phyloP scores from a whole-genome alignment of 1,140 invertebrate species.

The Drosophila biarmipes region DNA sequence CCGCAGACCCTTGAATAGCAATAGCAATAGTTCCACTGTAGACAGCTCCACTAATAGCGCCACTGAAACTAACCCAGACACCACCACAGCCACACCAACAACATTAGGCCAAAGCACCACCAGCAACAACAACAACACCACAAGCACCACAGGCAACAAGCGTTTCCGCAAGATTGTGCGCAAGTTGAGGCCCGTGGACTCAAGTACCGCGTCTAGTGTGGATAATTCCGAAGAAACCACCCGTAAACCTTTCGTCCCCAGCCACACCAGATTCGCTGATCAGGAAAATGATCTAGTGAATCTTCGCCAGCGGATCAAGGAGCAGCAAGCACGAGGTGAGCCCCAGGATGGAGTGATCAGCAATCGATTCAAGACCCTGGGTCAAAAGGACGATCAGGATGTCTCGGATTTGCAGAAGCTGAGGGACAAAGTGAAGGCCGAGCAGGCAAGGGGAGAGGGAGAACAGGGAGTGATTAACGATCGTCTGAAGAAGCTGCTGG shows the following conservation, averaged over 20 bases:
- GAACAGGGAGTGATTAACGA: constrained; percentile 67
- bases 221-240: constrained; percentile 41
- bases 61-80: constrained; percentile 50
- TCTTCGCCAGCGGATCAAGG: constrained; percentile 62
- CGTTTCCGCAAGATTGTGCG: constrained; percentile 81
- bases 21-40: constrained; percentile 42
- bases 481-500: constrained; percentile 61
- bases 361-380: constrained; percentile 21
- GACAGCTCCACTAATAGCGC: constrained; percentile 54
- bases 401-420: constrained; percentile 56
- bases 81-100: constrained; percentile 21
- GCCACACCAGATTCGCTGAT: constrained; percentile 36
- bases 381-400: constrained; percentile 25
- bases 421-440: constrained; percentile 68
- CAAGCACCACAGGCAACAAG: constrained; percentile 46
- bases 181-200: constrained; percentile 55
- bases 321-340: constrained; percentile 48
- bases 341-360: constrained; percentile 41
- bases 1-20: constrained; percentile 60
- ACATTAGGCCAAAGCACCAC: constrained; percentile 22
- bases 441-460: constrained; percentile 53
- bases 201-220: constrained; percentile 1
- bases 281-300: constrained; percentile 33
- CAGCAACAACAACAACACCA: constrained; percentile 33
- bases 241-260: constrained; percentile 59